These are phyloP conservation scores for Mionectes olivaceus DNA, from an alignment of 2,797 vertebrate species.

Conservation along the genomic window DNA sequence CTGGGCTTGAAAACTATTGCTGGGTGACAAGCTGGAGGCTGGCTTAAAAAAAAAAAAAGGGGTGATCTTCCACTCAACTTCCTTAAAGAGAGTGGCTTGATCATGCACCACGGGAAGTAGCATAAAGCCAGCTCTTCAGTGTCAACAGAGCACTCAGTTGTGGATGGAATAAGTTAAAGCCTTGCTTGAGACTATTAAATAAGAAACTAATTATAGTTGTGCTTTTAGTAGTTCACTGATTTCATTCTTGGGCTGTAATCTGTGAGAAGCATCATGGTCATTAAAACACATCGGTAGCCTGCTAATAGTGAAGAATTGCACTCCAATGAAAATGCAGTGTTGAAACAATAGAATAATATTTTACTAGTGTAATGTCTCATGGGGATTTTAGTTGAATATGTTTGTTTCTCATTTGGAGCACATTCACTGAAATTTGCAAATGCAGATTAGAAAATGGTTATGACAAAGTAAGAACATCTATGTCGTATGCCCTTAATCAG, in stretches of 20 bases:
- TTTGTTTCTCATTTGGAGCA: constrained; percentile 67
- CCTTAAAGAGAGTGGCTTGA: not conserved
- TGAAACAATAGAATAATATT: constrained; percentile 54
- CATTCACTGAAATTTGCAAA: constrained; percentile 49
- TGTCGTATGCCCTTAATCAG: not conserved
- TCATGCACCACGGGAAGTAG: not conserved
- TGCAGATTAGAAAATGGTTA: constrained; percentile 46
- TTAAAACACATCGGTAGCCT: constrained; percentile 31
- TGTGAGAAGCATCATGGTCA: constrained; percentile 27
- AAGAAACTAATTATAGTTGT: constrained; percentile 50
- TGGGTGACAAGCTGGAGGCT: not conserved
- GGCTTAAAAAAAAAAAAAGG: not conserved
- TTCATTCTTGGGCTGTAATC: constrained; percentile 53
- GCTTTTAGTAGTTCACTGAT: constrained; percentile 62
- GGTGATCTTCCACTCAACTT: not conserved
- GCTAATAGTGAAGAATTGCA: constrained; percentile 27
- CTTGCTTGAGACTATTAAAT: constrained; percentile 53
- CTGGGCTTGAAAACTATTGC: not conserved
- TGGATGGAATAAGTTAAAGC: constrained; percentile 54
- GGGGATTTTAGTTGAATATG: constrained; percentile 12
- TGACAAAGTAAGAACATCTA: constrained; percentile 38
- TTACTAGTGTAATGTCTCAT: constrained; percentile 10
- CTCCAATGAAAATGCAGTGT: constrained; percentile 35
- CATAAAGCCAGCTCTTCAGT: constrained; percentile 1
- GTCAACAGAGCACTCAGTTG: constrained; percentile 12